phyloP scores from a whole-genome alignment of 2,797 vertebrate genomes.

The Anguilla marmorata region DNA sequence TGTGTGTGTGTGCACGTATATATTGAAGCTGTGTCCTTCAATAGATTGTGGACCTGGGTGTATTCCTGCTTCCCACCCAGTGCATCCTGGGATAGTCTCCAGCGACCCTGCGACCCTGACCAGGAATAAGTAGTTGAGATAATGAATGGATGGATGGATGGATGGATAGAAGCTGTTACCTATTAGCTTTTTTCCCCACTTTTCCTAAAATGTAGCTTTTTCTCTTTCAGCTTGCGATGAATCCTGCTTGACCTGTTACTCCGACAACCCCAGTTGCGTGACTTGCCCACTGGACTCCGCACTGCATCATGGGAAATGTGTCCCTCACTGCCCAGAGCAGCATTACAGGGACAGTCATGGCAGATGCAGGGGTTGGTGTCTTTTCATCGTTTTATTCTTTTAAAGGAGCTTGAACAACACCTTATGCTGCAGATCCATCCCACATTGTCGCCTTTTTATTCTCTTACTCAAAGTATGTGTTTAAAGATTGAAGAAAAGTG shows the following conservation, averaged over 20 bases:
- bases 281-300: slow-evolving; percentile 73
- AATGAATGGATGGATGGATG: not conserved
- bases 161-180: not conserved
- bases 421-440: not conserved
- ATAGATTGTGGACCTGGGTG: not conserved
- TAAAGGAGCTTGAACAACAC: not conserved
- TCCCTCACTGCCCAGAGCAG: slow-evolving; percentile 74
- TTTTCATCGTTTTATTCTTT: slow-evolving; percentile 7
- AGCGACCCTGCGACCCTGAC: not conserved
- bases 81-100: too few species aligned
- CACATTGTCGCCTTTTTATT: not conserved
- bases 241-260: slow-evolving; percentile 81
- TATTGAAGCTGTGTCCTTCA: not conserved
- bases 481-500: not conserved
- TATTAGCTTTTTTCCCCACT: not conserved
- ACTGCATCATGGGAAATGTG: slow-evolving; percentile 77
- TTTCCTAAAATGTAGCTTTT: not conserved
- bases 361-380: slow-evolving; percentile 81
- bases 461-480: not conserved
- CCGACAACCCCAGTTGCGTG: slow-evolving; percentile 73
- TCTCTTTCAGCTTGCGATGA: slow-evolving; percentile 77
- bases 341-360: slow-evolving; percentile 68
- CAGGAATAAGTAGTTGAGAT: not conserved
- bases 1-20: not conserved
- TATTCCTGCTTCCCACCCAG: too few species aligned